Evolutionary conservation across 2,113 vertebrate species (phyloP), one percentile per base, ranked within the genome.

Genomic region (Alethe diademata): DNA sequence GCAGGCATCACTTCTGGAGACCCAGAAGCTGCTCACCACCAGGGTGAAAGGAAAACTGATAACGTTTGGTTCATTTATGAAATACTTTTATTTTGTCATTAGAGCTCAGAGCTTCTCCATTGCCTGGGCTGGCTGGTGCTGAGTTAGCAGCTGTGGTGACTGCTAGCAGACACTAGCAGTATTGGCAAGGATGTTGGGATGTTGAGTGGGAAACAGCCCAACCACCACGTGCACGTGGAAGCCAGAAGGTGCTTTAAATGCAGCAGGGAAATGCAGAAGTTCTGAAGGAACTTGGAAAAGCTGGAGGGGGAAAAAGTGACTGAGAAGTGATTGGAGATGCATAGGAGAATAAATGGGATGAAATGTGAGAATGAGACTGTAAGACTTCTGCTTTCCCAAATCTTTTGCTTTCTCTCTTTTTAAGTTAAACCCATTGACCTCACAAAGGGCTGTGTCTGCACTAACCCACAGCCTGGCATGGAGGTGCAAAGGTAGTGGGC

Each of bases 341-440:
- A 25, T 33, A 33, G 81, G 45, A 82, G 74, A 85, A 22, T 82
- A 72, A 91, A 90, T 65, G 73, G 57, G 70, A 71, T 89, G n/a
- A 96, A 73, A 57, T 54, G 35, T 5, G 83, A 84, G 79, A 92
- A 56, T 1, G 6, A 83, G 83, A 11, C 86, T 75, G 35, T 33
- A 43, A 78, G 78, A 78, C n/a, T 22, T 76, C 43, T 83, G 64
- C 36, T 69, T 75, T 57, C 11, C 48, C 33, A 43, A 31, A 72
- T 51, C 33, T 75, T 19, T 45, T 61, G 40, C 54, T 73, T 83
- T 92, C 25, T 65, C 8, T 80, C 26, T 56, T 71, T 60, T 76
- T 17, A 38, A 78, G 9, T 23, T 11, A 85, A 64, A 33, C 11
- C n/a, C 11, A 12, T 2, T 7, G 9, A n/a, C 24, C n/a, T 87